Percentiles rank a stretch among this genome's conserved stretches.
Conservation (phyloP, 2,113 vertebrate species). For the Phycodurus eques region DNA sequence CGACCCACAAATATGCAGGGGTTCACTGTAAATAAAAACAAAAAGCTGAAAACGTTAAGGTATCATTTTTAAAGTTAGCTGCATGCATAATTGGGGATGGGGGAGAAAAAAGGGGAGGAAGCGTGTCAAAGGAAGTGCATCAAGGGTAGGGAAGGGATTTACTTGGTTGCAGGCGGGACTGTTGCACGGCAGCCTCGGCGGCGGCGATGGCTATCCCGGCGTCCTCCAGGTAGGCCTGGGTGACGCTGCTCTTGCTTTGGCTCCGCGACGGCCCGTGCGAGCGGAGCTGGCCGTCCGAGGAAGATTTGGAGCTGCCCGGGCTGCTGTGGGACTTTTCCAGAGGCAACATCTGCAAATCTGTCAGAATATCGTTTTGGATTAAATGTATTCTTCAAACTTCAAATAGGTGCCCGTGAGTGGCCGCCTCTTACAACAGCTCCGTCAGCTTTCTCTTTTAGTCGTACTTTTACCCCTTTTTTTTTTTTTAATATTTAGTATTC, state of each 20-base stretch:
- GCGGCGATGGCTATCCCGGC: slow-evolving; percentile 96
- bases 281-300: slow-evolving; percentile 94
- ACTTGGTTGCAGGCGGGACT: slow-evolving; percentile 99
- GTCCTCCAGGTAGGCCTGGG: slow-evolving; percentile 95
- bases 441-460: no score
- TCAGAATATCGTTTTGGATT: slow-evolving; percentile 9
- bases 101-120: slow-evolving; percentile 71
- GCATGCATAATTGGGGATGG: slow-evolving; percentile 71
- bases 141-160: slow-evolving; percentile 93
- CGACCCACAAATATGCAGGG: neutral
- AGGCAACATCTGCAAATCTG: slow-evolving; percentile 92
- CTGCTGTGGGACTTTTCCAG: slow-evolving; percentile 99
- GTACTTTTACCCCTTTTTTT: no score
- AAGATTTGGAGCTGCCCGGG: slow-evolving; percentile 97
- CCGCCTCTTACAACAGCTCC: no score
- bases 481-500: no score
- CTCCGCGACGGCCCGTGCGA: slow-evolving; percentile 95
- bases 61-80: slow-evolving; percentile 52
- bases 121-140: slow-evolving; percentile 89
- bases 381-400: neutral
- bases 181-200: slow-evolving; percentile 94
- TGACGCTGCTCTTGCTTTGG: slow-evolving; percentile 98
- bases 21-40: neutral
- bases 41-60: slow-evolving; percentile 55
- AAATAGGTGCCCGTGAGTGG: no score